These are phyloP conservation scores for Prietella phreatophila DNA, from an alignment of 2,113 vertebrate genomes.

Conservation along the genomic window DNA sequence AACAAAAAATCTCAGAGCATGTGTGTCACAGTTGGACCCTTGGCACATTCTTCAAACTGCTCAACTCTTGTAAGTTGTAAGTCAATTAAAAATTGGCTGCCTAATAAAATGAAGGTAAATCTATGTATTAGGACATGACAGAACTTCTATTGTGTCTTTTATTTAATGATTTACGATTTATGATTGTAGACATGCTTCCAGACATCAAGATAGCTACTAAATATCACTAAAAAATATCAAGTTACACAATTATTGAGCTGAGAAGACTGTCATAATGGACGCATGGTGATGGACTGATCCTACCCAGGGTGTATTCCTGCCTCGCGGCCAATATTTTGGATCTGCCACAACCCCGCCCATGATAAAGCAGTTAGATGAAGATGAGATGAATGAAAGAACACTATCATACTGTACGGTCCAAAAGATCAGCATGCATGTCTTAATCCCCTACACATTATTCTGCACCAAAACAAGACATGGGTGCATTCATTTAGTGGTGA, in stretches of 20 bases:
- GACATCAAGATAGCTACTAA: not conserved
- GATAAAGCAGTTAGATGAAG: not conserved
- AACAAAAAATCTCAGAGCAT: not conserved
- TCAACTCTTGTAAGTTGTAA: not conserved
- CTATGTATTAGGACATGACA: not conserved
- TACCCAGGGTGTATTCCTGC: not conserved
- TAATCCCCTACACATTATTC: not conserved
- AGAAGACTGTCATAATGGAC: not conserved
- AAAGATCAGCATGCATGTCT: not conserved
- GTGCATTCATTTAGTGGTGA: conserved; percentile 8
- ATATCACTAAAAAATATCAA: not conserved
- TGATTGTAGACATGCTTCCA: not conserved
- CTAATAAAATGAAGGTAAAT: not conserved
- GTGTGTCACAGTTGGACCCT: not conserved
- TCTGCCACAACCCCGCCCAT: not conserved
- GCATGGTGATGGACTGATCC: not conserved
- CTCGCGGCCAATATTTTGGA: not conserved
- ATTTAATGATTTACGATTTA: not conserved
- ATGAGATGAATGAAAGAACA: not conserved
- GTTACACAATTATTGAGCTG: not conserved
- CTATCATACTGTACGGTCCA: not conserved
- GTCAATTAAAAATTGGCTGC: not conserved
- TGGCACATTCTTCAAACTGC: not conserved
- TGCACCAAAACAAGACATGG: conserved; percentile 13
- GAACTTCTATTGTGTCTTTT: not conserved